phyloP scores from a whole-genome alignment of 2,888 invertebrate genomes.

The Peribatodes rhomboidaria region DNA sequence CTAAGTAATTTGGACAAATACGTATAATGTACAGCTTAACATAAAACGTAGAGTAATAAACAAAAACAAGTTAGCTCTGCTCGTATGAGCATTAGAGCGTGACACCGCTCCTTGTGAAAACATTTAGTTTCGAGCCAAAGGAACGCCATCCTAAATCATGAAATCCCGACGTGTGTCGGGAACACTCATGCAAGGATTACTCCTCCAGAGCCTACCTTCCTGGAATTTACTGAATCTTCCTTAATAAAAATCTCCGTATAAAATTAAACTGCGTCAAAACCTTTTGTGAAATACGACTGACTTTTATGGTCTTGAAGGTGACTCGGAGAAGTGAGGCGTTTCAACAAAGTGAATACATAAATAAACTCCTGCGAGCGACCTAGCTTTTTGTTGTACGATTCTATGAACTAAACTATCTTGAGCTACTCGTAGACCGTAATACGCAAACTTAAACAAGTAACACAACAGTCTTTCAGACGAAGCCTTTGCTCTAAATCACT shows the following conservation, averaged over 20 bases:
- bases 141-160: conserved; percentile 60
- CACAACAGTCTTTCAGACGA: conserved; percentile 21
- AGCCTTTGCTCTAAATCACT: conserved; percentile 6
- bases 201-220: conserved; percentile 46
- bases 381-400: conserved; percentile 42
- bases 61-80: conserved; percentile 1
- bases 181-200: conserved; percentile 55
- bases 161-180: conserved; percentile 59
- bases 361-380: conserved; percentile 45
- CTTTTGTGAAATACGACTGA: conserved; percentile 50
- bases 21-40: neutral
- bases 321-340: conserved; percentile 45
- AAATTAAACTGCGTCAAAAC: conserved; percentile 51
- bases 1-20: no score
- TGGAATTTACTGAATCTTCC: conserved; percentile 54
- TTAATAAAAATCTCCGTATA: conserved; percentile 39
- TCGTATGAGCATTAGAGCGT: conserved; percentile 1
- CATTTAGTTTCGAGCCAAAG: conserved; percentile 45
- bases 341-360: conserved; percentile 58
- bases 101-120: conserved; percentile 31
- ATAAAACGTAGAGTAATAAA: neutral
- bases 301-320: conserved; percentile 47
- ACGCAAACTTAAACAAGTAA: conserved; percentile 15
- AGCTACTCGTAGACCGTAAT: conserved; percentile 1
- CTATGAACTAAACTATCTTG: conserved; percentile 29